Base-by-base conservation (phyloP, 2,888 invertebrate species). In the Atherix ibis region DNA sequence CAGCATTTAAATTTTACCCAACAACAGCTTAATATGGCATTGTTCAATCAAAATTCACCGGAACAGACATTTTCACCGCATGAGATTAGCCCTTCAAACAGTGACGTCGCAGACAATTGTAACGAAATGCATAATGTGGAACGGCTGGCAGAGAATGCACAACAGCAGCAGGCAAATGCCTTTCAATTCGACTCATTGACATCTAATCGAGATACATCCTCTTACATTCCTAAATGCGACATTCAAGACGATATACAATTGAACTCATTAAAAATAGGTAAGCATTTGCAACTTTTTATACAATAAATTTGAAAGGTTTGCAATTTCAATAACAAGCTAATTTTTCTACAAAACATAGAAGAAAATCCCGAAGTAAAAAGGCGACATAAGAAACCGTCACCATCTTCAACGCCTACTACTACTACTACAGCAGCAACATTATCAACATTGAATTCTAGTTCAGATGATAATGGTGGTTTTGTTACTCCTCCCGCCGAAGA, bases 111-210 rank as follows among this genome's bases (percentile, higher is more conserved):
- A 18, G 37, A 36, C 17, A 27, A 37, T 12, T 27, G 22, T 24
- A 38, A 36, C 33, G 58, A 59, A 36, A 38, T 59, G 40, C 60
- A 60, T 40, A 60, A 60, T 47, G 61, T 60, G 16, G 61, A 61
- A 43, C 56, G 54, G 44, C 49, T 60, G 17, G 57, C 61, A 19
- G 61, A 61, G 45, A 50, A 48, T 40, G 50, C 51, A 40, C 56
- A 50, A 40, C 52, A 54, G 41, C 58, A 57, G 39, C 56, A 57
- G 37, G 56, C 56, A 43, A 59, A 53, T 49, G 58, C 53, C 41
- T 60, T 60, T 41, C 59, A 61, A 47, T 60, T 60, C 40, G 60
- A 60, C 49, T 58, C 61, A 40, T 48, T 60, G n/a, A 59, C 60
- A 49, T 58, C 59, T 43, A 58, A 56, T 45, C 50, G 53, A 44